These are phyloP conservation scores for Crematogaster levior DNA, from an alignment of 2,888 invertebrate genomes.

Conservation along the genomic window DNA sequence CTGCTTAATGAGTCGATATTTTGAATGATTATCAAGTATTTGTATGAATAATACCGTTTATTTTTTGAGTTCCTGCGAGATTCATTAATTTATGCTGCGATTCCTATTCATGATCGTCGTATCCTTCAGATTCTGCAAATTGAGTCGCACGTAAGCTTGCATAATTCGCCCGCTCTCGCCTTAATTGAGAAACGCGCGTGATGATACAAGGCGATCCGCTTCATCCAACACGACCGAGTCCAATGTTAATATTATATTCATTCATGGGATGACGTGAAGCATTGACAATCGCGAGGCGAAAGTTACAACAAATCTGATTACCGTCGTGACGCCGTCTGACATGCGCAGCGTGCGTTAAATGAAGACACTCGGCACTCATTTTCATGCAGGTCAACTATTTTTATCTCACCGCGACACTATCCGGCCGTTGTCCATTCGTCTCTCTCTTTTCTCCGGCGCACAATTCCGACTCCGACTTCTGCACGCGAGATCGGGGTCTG, in stretches of 20 bases:
- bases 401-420: conserved; percentile 60
- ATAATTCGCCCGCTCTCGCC: conserved; percentile 14
- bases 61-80: neutral
- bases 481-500: conserved; percentile 20
- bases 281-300: conserved; percentile 3
- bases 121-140: conserved; percentile 10
- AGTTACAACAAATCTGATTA: conserved; percentile 31
- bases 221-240: neutral
- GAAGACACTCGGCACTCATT: conserved; percentile 62
- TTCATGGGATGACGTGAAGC: conserved; percentile 6
- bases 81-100: neutral
- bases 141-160: neutral
- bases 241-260: conserved; percentile 49
- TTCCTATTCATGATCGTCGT: neutral
- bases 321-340: conserved; percentile 43
- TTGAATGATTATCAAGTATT: neutral
- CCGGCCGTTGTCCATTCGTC: conserved; percentile 58
- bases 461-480: neutral
- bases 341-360: neutral
- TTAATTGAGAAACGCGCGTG: conserved; percentile 12
- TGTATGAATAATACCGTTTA: neutral
- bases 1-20: neutral
- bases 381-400: conserved; percentile 75
- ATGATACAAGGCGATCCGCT: conserved; percentile 23
- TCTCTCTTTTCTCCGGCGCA: neutral